phyloP scores from a whole-genome alignment of 2,797 vertebrate species.

The Antrozous pallidus region DNA sequence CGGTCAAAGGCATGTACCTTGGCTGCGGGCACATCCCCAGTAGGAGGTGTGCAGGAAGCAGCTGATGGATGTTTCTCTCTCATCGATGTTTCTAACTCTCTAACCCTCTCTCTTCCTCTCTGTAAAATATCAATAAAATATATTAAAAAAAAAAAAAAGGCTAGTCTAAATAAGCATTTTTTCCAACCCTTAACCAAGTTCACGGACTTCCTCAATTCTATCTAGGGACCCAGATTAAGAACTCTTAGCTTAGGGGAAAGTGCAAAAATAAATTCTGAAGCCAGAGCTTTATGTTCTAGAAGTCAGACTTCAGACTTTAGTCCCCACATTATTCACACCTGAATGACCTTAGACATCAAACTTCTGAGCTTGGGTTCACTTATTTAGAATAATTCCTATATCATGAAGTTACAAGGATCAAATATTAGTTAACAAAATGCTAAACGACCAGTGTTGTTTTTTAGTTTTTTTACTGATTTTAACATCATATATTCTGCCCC shows the following conservation, averaged over 20 bases:
- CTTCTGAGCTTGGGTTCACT: neutral
- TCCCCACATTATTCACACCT: constrained; percentile 47
- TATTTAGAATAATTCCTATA: constrained; percentile 50
- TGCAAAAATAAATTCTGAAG: constrained; percentile 43
- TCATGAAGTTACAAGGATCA: neutral
- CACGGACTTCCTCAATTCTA: neutral
- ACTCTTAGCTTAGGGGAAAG: neutral
- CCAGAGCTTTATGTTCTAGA: neutral
- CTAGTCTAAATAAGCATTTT: constrained; percentile 12
- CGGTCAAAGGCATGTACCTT: too few species aligned
- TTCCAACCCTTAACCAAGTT: neutral
- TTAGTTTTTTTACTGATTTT: neutral
- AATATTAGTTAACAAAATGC: constrained; percentile 32
- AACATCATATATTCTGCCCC: neutral
- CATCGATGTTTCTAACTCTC: too few species aligned
- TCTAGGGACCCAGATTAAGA: constrained; percentile 2
- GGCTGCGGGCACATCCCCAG: too few species aligned
- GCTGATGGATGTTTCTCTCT: too few species aligned
- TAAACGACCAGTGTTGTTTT: neutral
- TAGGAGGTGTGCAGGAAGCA: too few species aligned
- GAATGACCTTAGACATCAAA: constrained; percentile 52
- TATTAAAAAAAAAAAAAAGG: too few species aligned
- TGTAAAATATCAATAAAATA: too few species aligned
- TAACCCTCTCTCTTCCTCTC: too few species aligned
- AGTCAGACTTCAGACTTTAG: constrained; percentile 68